A percentile compares a stretch with the other conserved stretches of the same genome.
These are phyloP conservation scores for Sminthurides aquaticus DNA, from an alignment of 2,888 invertebrate species.

Conservation along the genomic window DNA sequence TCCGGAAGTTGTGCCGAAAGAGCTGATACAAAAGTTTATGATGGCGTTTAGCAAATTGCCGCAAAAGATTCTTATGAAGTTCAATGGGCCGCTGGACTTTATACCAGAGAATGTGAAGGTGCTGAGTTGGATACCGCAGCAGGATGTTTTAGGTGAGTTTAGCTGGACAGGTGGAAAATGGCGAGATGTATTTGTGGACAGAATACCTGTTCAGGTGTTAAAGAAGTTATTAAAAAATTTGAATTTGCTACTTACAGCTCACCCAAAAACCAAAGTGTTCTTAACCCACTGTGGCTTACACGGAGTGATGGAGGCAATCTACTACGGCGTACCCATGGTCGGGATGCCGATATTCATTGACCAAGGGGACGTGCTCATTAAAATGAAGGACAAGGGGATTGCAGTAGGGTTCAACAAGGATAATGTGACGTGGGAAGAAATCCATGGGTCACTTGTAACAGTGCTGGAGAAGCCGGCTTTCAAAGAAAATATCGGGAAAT, in stretches of 20 bases:
- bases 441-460: conserved; percentile 40
- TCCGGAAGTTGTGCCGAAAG: conserved; percentile 45
- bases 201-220: too few relatives aligned
- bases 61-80: conserved; percentile 46
- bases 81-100: conserved; percentile 39
- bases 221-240: too few relatives aligned
- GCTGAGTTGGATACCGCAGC: conserved; percentile 48
- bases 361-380: conserved; percentile 46
- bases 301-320: conserved; percentile 47
- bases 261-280: conserved; percentile 47
- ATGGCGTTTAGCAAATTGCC: conserved; percentile 45
- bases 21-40: conserved; percentile 44
- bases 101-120: conserved; percentile 42
- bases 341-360: conserved; percentile 47
- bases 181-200: not conserved
- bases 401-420: conserved; percentile 44
- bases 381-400: conserved; percentile 44
- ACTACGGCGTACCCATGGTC: conserved; percentile 47
- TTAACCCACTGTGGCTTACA: conserved; percentile 50
- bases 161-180: not conserved
- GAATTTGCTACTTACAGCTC: conserved; percentile 44
- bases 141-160: conserved; percentile 47
- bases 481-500: conserved; percentile 32
- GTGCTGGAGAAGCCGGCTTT: conserved; percentile 44
- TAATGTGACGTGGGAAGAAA: conserved; percentile 39